A percentile compares a stretch with the other conserved stretches of the same genome.
Evolutionary conservation across 2,113 vertebrate species (phyloP).

Genomic region (Peromyscus maniculatus): DNA sequence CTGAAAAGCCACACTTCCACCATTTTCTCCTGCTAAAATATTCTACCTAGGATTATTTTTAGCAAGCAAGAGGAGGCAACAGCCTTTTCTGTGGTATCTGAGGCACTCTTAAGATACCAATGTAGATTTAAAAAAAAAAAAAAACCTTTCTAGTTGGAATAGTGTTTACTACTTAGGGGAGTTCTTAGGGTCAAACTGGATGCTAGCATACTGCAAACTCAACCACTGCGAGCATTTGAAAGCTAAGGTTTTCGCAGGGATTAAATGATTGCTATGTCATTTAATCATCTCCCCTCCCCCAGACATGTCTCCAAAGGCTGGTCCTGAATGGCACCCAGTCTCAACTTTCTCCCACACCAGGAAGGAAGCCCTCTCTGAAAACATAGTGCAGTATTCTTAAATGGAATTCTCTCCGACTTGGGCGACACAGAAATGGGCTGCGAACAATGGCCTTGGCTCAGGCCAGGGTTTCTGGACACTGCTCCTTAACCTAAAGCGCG

Average conservation of each 20-base stretch:
- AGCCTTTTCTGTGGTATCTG: background rate
- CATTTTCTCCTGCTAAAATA: background rate
- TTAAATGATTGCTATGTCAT: background rate
- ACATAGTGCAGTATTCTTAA: constrained; percentile 36
- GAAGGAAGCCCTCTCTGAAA: background rate
- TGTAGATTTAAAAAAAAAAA: background rate
- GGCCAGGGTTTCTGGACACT: constrained; percentile 49
- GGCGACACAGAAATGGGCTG: constrained; percentile 52
- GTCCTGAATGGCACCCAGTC: background rate
- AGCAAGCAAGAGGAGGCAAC: background rate
- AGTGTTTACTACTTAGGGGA: background rate
- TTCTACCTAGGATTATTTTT: background rate
- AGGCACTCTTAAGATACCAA: constrained; percentile 53
- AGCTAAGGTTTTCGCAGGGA: background rate
- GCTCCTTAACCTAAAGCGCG: constrained; percentile 52
- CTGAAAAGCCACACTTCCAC: background rate
- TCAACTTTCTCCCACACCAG: constrained; percentile 65
- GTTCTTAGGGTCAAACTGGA: background rate
- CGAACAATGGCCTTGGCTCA: constrained; percentile 62
- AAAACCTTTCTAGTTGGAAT: background rate
- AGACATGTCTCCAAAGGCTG: constrained; percentile 12
- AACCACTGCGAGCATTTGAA: background rate
- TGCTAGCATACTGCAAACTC: background rate
- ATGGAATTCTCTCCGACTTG: constrained; percentile 69
- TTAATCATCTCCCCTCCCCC: constrained; percentile 35